These are phyloP conservation scores for Pipa parva DNA, from an alignment of 2,113 vertebrate species.

Conservation along the genomic window DNA sequence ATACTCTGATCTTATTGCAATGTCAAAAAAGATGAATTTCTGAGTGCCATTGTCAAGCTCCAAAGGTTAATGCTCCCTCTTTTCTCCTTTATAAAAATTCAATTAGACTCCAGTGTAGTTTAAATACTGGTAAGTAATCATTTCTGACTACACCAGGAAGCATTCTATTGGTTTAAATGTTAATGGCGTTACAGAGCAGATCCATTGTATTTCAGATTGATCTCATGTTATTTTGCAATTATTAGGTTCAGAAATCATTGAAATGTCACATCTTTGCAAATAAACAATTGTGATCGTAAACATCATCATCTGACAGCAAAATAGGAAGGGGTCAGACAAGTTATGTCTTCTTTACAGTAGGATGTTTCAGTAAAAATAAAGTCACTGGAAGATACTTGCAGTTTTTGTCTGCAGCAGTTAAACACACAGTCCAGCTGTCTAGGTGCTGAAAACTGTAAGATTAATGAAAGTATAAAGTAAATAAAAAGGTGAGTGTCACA, in stretches of 20 bases:
- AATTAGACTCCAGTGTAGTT: slow-evolving; percentile 26
- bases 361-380: too few species aligned
- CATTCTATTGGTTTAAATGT: slow-evolving; percentile 12
- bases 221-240: background rate
- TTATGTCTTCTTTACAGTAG: too few species aligned
- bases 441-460: too few species aligned
- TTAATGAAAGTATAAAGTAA: too few species aligned
- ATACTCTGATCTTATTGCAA: slow-evolving; percentile 38
- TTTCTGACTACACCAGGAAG: slow-evolving; percentile 10
- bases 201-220: background rate
- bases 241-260: background rate
- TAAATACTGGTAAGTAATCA: slow-evolving; percentile 23
- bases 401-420: too few species aligned
- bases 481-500: too few species aligned
- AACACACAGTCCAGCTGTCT: too few species aligned
- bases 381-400: too few species aligned
- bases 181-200: background rate
- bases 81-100: slow-evolving; percentile 27
- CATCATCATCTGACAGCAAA: background rate
- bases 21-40: slow-evolving; percentile 41
- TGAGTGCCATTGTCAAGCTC: slow-evolving; percentile 29
- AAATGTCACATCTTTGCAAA: background rate
- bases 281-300: background rate
- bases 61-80: slow-evolving; percentile 33
- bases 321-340: too few species aligned